These are phyloP conservation scores for Manis pentadactyla DNA, from an alignment of 2,797 vertebrate species.

Conservation along the genomic window DNA sequence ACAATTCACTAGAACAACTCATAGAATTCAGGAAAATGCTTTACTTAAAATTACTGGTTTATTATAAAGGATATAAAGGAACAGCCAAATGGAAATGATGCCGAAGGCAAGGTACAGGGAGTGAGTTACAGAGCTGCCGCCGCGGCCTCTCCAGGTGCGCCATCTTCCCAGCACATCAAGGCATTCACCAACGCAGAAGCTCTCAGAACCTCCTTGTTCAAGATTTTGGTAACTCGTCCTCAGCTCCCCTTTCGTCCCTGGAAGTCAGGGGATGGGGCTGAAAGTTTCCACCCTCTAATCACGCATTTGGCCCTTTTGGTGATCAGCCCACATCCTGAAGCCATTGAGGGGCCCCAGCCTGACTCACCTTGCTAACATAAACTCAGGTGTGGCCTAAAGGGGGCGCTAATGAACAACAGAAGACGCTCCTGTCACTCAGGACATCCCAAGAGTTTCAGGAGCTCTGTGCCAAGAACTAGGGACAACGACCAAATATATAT, in stretches of 20 bases:
- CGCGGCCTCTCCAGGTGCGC: not conserved
- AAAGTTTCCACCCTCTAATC: not conserved
- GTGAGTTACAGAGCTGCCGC: too few species aligned
- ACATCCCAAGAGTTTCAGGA: slow-evolving; percentile 1
- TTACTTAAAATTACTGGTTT: not conserved
- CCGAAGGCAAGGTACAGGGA: not conserved
- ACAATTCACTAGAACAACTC: not conserved
- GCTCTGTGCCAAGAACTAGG: not conserved
- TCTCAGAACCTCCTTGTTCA: not conserved
- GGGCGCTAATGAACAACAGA: not conserved
- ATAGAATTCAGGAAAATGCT: not conserved
- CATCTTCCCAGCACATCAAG: not conserved
- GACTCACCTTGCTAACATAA: not conserved
- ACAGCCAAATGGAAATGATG: not conserved
- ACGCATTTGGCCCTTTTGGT: not conserved
- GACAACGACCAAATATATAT: not conserved
- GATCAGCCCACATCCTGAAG: not conserved
- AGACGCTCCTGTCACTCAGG: not conserved
- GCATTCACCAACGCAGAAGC: not conserved
- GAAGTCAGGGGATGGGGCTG: not conserved
- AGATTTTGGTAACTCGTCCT: not conserved
- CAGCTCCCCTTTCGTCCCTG: not conserved
- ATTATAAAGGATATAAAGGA: not conserved
- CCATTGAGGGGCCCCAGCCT: not conserved
- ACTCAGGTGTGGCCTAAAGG: not conserved